Evolutionary conservation across 2,888 invertebrate genomes (phyloP).

Genomic region (Azorinus chamasolen): DNA sequence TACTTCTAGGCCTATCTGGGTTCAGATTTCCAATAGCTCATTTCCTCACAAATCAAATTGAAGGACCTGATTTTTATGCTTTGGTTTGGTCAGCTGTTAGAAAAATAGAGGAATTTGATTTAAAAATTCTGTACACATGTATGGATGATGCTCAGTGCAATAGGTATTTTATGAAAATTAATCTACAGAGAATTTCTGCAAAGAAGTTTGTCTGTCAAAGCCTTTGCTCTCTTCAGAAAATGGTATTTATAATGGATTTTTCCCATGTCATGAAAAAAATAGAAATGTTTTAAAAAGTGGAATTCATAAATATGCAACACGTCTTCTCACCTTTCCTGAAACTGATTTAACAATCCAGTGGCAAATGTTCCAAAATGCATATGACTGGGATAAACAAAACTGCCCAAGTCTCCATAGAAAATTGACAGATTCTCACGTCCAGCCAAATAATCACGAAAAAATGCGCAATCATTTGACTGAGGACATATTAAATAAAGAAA

Average conservation of each 20-base stretch:
- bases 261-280: conserved; percentile 55
- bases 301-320: conserved; percentile 3
- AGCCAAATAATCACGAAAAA: conserved; percentile 39
- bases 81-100: conserved; percentile 41
- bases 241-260: conserved; percentile 53
- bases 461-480: conserved; percentile 65
- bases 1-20: conserved; percentile 47
- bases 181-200: no score
- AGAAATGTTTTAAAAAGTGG: conserved; percentile 50
- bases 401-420: conserved; percentile 47
- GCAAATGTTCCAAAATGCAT: conserved; percentile 55
- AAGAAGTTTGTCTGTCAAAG: no score
- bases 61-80: conserved; percentile 40
- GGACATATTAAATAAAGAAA: conserved; percentile 55
- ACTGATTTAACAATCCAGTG: conserved; percentile 39
- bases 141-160: no score
- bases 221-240: conserved; percentile 11
- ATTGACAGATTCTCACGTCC: conserved; percentile 49
- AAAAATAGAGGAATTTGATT: conserved; percentile 7
- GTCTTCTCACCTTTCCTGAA: conserved; percentile 21
- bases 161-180: no score
- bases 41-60: conserved; percentile 29
- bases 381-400: conserved; percentile 55
- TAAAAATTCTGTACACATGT: no score
- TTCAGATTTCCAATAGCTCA: conserved; percentile 58